phyloP scores from a whole-genome alignment of 2,888 invertebrate genomes.

The Pachycephus smyrnensis region DNA sequence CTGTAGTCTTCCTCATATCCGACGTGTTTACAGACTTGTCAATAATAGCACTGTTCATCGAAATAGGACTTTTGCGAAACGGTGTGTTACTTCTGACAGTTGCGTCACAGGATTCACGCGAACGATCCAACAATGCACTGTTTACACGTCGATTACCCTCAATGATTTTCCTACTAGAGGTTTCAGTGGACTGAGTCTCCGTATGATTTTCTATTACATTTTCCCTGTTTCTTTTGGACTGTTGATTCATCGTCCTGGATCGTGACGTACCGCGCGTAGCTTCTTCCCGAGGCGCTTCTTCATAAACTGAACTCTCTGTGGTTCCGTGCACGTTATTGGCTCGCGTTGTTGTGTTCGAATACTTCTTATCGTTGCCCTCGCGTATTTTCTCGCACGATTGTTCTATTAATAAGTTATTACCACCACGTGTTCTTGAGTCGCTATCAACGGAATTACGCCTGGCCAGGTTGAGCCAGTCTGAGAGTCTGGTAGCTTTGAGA shows the following conservation, averaged over 20 bases:
- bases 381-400: constrained; percentile 19
- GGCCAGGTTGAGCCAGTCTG: constrained; percentile 63
- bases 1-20: constrained; percentile 35
- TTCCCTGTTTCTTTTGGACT: neutral
- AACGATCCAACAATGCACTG: constrained; percentile 34
- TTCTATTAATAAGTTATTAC: constrained; percentile 27
- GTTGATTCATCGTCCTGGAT: neutral
- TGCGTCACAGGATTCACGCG: constrained; percentile 23
- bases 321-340: neutral
- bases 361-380: constrained; percentile 27
- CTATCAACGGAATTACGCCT: constrained; percentile 39
- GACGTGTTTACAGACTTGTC: constrained; percentile 43
- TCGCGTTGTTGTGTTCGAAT: constrained; percentile 3
- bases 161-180: neutral
- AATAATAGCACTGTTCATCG: constrained; percentile 57
- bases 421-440: constrained; percentile 18
- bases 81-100: constrained; percentile 35
- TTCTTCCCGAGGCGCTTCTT: neutral
- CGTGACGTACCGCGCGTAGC: neutral
- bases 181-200: neutral
- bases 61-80: constrained; percentile 51
- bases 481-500: constrained; percentile 54
- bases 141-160: constrained; percentile 25
- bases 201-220: neutral
- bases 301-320: neutral